These are phyloP conservation scores for Nyctibius bracteatus DNA, from an alignment of 2,113 vertebrate species.

Conservation along the genomic window DNA sequence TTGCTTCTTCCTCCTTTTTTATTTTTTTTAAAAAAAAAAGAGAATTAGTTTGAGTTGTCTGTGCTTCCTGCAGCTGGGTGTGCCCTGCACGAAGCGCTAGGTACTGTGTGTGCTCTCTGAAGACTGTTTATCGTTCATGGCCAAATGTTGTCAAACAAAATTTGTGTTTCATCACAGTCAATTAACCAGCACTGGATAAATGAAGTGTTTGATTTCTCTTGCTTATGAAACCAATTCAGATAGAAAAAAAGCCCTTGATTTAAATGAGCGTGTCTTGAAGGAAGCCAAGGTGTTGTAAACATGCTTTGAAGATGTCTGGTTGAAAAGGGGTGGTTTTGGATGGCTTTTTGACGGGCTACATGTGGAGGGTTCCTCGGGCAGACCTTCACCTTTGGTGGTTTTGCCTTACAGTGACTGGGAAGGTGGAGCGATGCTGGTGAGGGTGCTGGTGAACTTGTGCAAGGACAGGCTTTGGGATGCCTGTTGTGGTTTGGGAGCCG, in stretches of 20 bases:
- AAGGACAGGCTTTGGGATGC: not conserved
- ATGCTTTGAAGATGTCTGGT: not conserved
- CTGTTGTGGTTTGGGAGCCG: not conserved
- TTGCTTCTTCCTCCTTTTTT: not conserved
- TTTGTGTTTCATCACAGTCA: not conserved
- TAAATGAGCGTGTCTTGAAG: not conserved
- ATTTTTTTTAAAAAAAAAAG: not conserved
- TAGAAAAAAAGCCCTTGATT: not conserved
- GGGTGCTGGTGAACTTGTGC: not conserved
- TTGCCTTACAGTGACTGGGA: not conserved
- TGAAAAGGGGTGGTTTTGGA: not conserved
- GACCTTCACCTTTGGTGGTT: not conserved
- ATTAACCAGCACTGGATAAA: not conserved
- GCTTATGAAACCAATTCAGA: not conserved
- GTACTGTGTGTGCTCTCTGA: not conserved
- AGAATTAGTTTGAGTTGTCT: not conserved
- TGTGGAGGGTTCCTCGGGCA: not conserved
- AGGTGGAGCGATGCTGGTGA: not conserved
- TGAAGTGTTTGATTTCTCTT: not conserved
- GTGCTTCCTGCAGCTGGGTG: not conserved
- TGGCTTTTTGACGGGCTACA: accelerated
- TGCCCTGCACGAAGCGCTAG: not conserved
- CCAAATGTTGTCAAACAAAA: slow-evolving; percentile 1
- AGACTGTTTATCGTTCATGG: not conserved
- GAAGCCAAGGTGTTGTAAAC: not conserved